These are phyloP conservation scores for Neodiprion fabricii DNA, from an alignment of 1,140 invertebrate genomes.

Conservation along the genomic window DNA sequence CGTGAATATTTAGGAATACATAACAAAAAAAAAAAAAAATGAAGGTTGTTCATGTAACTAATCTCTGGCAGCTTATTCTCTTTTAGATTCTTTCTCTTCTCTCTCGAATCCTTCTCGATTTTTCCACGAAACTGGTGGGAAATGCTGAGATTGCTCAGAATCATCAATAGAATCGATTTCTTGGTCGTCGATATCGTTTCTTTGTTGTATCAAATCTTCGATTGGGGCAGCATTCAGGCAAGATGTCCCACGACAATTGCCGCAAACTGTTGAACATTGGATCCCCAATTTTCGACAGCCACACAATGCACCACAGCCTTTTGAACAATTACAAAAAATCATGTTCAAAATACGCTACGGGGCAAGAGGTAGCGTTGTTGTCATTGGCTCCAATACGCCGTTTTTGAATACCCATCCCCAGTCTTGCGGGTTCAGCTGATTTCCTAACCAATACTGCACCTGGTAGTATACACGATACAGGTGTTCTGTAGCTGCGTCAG, in stretches of 20 bases:
- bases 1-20: too few relatives aligned
- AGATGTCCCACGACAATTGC: slow-evolving; percentile 34
- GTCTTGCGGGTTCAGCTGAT: slow-evolving; percentile 46
- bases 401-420: slow-evolving; percentile 48
- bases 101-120: neutral
- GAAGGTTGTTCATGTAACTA: neutral
- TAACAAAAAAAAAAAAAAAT: neutral
- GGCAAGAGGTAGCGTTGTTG: slow-evolving; percentile 40
- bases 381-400: slow-evolving; percentile 45
- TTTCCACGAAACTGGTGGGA: neutral
- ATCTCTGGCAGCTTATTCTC: neutral
- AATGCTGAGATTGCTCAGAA: neutral
- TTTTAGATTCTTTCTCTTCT: neutral
- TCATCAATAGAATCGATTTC: neutral
- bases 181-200: neutral
- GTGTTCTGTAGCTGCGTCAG: slow-evolving; percentile 23
- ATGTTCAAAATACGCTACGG: slow-evolving; percentile 36
- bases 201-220: neutral
- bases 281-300: slow-evolving; percentile 44
- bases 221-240: slow-evolving; percentile 27
- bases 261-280: slow-evolving; percentile 40
- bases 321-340: slow-evolving; percentile 43
- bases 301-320: slow-evolving; percentile 32
- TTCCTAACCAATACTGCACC: slow-evolving; percentile 24
- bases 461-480: slow-evolving; percentile 26